Evolutionary conservation across 2,797 vertebrate genomes (phyloP).

Genomic region (Dermochelys coriacea): DNA sequence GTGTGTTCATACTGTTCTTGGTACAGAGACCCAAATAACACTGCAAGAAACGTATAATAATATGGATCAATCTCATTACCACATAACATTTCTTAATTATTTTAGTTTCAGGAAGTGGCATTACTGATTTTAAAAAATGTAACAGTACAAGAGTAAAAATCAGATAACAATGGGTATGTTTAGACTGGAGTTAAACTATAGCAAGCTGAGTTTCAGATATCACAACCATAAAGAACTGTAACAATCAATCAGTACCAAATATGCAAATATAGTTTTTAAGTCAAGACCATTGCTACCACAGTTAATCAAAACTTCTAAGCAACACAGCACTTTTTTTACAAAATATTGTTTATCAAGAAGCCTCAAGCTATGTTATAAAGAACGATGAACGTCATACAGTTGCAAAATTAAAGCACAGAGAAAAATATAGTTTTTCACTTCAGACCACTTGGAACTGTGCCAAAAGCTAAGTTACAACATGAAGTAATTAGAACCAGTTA

Average conservation of each 20-base stretch:
- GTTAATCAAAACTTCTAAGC: slow-evolving; percentile 16
- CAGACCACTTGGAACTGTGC: not conserved
- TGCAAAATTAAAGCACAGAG: not conserved
- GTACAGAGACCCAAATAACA: too few species aligned
- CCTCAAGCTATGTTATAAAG: not conserved
- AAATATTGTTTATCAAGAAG: not conserved
- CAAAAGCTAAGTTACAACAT: not conserved
- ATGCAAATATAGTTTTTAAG: slow-evolving; percentile 60
- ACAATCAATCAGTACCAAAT: slow-evolving; percentile 51
- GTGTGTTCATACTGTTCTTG: too few species aligned
- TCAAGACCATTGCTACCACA: slow-evolving; percentile 42
- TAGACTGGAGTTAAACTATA: too few species aligned
- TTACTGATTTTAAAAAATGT: too few species aligned
- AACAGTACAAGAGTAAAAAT: too few species aligned
- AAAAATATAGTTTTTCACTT: not conserved
- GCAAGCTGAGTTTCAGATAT: not conserved
- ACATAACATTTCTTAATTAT: too few species aligned
- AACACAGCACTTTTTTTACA: not conserved
- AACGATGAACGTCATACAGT: not conserved
- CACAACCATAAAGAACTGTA: slow-evolving; percentile 44
- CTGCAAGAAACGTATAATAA: too few species aligned
- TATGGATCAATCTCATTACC: too few species aligned
- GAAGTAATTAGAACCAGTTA: not conserved
- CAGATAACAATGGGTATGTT: too few species aligned
- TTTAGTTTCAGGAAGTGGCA: too few species aligned